Evolutionary conservation across 2,888 invertebrate genomes (phyloP), one percentile per base, ranked within the genome.

Genomic region (Melanchra persicariae): DNA sequence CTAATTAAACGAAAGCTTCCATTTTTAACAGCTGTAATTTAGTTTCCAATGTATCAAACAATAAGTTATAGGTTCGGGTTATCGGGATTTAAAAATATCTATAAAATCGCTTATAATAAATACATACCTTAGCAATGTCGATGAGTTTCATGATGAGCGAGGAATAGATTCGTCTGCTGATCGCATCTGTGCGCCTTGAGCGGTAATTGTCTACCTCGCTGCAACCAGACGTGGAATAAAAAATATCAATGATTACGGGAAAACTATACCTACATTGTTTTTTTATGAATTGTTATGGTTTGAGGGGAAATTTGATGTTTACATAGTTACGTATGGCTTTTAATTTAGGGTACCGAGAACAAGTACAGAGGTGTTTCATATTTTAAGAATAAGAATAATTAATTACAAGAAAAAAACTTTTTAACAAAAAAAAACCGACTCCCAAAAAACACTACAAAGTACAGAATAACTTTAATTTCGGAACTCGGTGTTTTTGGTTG

Each of bases 141-240:
- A 95, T 93, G 45, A 95, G 93, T 77, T 95, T 95, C 94, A 95
- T 95, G 55, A 95, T 77, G 24, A 95, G 91, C 0, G 95, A 92
- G 1, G 95, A 95, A 84, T 95, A 95, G 68, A 95, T 91, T 2
- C 91, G 88, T 0, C 95, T 89, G 76, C 95, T 94, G 85, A 95
- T 95, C 22, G 95, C 95, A 65, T 95, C 95, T 0, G 95, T 94
- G 2, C 95, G 89, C 1, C 93, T 83, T 1, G 92, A 87, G 1
- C 95, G 87, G 85, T 94, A 95, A 86, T 93, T 93, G 85, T 95
- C 95, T 26, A 95, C 95, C 76, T 95, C 95, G 24, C 95, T 95
- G 90, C 1, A 87, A 86, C 66, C 37, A 71, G 24, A 49, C 57
- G 52, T 24, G 24, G 30, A 55, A 49, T 72, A 24, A 26, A 63